These are phyloP conservation scores for Solenodon paradoxus DNA, from an alignment of 2,113 vertebrate genomes.

Conservation along the genomic window DNA sequence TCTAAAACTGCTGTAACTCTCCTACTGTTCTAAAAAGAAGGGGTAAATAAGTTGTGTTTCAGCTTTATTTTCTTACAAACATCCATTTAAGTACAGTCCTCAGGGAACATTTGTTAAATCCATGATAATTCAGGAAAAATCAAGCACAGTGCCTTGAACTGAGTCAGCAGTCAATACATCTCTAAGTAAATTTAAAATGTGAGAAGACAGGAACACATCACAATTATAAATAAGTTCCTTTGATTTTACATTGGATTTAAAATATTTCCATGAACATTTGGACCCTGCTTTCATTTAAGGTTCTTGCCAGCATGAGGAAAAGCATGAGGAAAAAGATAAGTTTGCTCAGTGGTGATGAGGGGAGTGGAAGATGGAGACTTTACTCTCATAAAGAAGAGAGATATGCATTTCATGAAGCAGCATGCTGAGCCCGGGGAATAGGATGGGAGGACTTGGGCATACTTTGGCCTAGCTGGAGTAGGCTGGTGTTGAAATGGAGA, in stretches of 20 bases:
- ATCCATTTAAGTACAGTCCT: background rate
- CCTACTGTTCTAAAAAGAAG: background rate
- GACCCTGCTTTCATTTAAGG: background rate
- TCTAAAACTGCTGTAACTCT: background rate
- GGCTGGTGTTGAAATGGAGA: background rate
- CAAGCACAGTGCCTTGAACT: background rate
- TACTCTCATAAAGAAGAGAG: accelerated
- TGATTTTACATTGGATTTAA: background rate
- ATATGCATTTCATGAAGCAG: accelerated
- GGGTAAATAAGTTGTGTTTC: background rate
- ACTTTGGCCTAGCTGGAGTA: background rate
- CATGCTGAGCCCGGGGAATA: background rate
- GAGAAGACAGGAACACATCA: background rate
- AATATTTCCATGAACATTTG: background rate
- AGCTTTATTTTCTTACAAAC: conserved; percentile 45
- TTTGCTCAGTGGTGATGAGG: too few relatives aligned
- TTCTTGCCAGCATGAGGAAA: background rate
- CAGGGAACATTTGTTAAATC: background rate
- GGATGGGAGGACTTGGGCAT: background rate
- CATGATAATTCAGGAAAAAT: background rate
- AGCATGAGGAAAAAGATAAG: background rate
- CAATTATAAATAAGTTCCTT: background rate
- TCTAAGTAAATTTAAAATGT: background rate
- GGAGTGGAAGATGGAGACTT: background rate
- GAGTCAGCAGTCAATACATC: background rate